phyloP scores from a whole-genome alignment of 2,113 vertebrate species.

The Psittacula cyanocephala region DNA sequence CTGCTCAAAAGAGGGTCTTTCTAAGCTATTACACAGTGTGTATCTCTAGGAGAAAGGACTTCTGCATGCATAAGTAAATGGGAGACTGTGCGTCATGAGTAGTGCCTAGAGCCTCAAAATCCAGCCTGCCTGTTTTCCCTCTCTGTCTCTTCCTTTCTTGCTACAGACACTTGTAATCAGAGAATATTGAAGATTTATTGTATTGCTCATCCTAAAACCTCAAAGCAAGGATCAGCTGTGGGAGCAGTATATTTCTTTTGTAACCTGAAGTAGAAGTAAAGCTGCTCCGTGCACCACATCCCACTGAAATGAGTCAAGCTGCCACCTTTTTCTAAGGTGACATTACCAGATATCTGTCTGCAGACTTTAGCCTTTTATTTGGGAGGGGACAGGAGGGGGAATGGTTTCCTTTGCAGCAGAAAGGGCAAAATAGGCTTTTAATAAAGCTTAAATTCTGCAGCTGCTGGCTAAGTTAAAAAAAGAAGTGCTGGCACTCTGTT shows the following conservation, averaged over 20 bases:
- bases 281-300: neutral
- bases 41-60: neutral
- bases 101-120: neutral
- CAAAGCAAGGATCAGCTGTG: neutral
- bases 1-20: neutral
- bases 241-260: neutral
- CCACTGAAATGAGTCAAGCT: neutral
- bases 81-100: neutral
- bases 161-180: neutral
- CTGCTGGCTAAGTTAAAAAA: constrained; percentile 29
- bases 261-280: neutral
- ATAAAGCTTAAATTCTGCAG: constrained; percentile 41
- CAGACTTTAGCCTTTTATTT: neutral
- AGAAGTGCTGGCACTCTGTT: constrained; percentile 19
- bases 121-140: neutral
- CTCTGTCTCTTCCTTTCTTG: neutral
- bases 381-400: neutral
- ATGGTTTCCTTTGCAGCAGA: constrained; percentile 32
- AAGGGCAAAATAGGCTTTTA: constrained; percentile 17
- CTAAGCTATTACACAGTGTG: fast-evolving
- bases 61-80: neutral
- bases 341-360: constrained; percentile 12
- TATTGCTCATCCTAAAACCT: neutral
- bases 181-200: neutral
- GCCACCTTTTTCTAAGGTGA: neutral